Evolutionary conservation across 2,888 invertebrate genomes (phyloP).

Genomic region (Melitaea athalia): DNA sequence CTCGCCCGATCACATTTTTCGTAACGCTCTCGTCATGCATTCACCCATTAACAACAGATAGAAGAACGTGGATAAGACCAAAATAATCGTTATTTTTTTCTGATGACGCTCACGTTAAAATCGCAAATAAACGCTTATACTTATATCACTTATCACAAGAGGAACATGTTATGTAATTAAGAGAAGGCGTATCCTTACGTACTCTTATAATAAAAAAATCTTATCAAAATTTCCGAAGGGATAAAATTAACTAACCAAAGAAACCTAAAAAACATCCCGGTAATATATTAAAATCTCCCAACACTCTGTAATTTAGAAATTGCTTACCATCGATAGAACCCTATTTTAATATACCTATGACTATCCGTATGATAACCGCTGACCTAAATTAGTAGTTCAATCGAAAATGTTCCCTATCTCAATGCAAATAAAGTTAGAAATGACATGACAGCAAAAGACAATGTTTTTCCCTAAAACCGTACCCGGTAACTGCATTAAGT

Average conservation of each 20-base stretch:
- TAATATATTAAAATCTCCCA: conserved; percentile 27
- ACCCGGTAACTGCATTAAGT: conserved; percentile 41
- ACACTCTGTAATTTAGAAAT: conserved; percentile 65
- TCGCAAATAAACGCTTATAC: too few relatives aligned
- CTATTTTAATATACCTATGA: conserved; percentile 47
- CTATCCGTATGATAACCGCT: conserved; percentile 40
- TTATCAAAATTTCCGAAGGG: too few relatives aligned
- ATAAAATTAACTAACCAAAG: neutral
- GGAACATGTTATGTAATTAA: too few relatives aligned
- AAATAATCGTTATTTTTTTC: too few relatives aligned
- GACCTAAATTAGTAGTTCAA: conserved; percentile 42
- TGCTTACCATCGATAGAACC: conserved; percentile 62
- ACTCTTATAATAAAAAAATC: too few relatives aligned
- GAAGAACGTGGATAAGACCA: too few relatives aligned
- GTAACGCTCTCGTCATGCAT: too few relatives aligned
- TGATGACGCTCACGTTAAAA: too few relatives aligned
- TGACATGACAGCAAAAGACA: conserved; percentile 33
- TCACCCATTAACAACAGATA: too few relatives aligned
- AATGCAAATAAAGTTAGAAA: conserved; percentile 44
- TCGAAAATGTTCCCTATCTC: conserved; percentile 49
- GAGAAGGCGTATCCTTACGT: too few relatives aligned
- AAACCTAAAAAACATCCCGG: neutral
- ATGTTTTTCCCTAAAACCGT: conserved; percentile 40
- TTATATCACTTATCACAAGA: too few relatives aligned
- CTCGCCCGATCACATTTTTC: too few relatives aligned